phyloP scores from a whole-genome alignment of 2,888 invertebrate genomes.

The Drosophila meridionalis region DNA sequence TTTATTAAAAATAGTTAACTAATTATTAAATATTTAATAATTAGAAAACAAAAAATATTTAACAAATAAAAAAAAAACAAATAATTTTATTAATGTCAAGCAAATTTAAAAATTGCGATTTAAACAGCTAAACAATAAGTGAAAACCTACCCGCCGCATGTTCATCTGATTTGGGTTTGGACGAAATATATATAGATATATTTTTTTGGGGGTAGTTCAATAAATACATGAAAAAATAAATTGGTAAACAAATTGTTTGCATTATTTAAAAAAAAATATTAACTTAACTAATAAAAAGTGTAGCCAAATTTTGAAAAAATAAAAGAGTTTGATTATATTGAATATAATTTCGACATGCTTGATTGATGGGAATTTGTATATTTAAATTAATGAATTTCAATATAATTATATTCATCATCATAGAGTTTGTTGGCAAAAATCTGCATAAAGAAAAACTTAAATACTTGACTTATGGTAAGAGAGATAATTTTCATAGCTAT shows the following conservation, averaged over 20 bases:
- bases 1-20: no score
- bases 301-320: conserved; percentile 16
- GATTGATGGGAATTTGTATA: neutral
- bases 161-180: conserved; percentile 60
- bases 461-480: neutral
- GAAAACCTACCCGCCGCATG: conserved; percentile 71
- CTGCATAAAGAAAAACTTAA: conserved; percentile 6
- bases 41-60: no score
- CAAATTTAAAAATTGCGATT: conserved; percentile 36
- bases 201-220: conserved; percentile 39
- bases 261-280: conserved; percentile 39
- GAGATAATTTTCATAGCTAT: neutral
- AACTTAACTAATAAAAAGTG: conserved; percentile 18
- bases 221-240: conserved; percentile 67
- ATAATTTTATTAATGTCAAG: conserved; percentile 12
- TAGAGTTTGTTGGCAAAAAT: neutral
- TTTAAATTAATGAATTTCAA: neutral
- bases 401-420: neutral
- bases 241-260: conserved; percentile 29
- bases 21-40: no score
- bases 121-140: conserved; percentile 47
- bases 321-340: neutral
- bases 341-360: neutral
- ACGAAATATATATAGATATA: conserved; percentile 10
- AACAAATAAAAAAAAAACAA: neutral